A percentile compares a stretch with the other conserved stretches of the same genome.
phyloP scores from a whole-genome alignment of 1,140 invertebrate genomes.

The Drosophila pseudoobscura region DNA sequence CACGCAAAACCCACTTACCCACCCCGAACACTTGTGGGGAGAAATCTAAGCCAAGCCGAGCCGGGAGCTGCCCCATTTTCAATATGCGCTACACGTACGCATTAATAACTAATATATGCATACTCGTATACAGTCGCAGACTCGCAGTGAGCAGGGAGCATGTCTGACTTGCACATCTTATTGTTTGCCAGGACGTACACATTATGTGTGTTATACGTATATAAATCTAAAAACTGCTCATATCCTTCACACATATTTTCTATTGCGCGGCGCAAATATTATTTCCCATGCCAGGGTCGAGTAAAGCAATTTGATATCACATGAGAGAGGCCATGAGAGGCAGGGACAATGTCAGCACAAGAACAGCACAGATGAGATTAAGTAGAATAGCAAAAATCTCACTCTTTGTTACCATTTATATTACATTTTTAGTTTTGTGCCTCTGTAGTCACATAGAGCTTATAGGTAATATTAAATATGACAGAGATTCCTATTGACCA shows the following conservation, averaged over 20 bases:
- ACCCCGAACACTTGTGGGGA: conserved; percentile 16
- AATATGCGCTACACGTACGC: conserved; percentile 79
- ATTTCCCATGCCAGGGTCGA: conserved; percentile 68
- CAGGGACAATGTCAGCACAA: conserved; percentile 12
- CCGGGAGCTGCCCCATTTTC: conserved; percentile 69
- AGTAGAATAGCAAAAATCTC: not conserved
- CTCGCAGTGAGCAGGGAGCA: conserved; percentile 14
- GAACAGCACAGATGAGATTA: not conserved
- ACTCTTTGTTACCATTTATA: conserved; percentile 59
- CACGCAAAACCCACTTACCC: conserved; percentile 37
- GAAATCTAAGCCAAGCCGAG: conserved; percentile 32
- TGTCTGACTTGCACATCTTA: conserved; percentile 50
- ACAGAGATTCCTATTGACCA: conserved; percentile 1
- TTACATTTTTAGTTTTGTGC: conserved; percentile 58
- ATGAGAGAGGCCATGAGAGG: conserved; percentile 5
- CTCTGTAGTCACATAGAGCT: conserved; percentile 15
- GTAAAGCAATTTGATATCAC: conserved; percentile 28
- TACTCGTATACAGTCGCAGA: conserved; percentile 63
- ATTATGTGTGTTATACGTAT: conserved; percentile 22
- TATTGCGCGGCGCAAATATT: conserved; percentile 70
- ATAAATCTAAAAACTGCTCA: conserved; percentile 79
- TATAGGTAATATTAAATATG: conserved; percentile 26
- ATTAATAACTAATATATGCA: conserved; percentile 82
- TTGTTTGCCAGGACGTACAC: conserved; percentile 56
- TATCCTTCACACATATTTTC: conserved; percentile 60